These are phyloP conservation scores for Dryadula phaetusa DNA, from an alignment of 2,888 invertebrate species.

Conservation along the genomic window DNA sequence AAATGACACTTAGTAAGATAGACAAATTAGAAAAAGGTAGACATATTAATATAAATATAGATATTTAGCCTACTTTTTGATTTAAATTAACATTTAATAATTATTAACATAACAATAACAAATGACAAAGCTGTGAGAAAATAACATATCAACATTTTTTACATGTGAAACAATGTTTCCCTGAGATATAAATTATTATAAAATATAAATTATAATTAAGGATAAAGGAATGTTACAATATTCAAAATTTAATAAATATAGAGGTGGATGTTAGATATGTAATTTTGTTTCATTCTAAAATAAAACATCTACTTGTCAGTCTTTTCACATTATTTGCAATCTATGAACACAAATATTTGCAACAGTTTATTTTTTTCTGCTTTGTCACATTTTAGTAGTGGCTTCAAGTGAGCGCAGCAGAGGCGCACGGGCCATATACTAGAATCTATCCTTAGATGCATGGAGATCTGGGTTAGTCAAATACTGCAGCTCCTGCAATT, in stretches of 20 bases:
- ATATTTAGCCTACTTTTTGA: background rate
- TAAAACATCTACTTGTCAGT: constrained; percentile 52
- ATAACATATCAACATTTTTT: constrained; percentile 32
- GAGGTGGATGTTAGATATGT: constrained; percentile 45
- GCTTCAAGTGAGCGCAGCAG: constrained; percentile 80
- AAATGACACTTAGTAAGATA: background rate
- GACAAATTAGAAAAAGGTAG: background rate
- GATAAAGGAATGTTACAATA: constrained; percentile 44
- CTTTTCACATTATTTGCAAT: constrained; percentile 50
- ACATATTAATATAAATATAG: background rate
- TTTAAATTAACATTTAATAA: background rate
- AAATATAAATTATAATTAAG: constrained; percentile 35
- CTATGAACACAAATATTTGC: constrained; percentile 48
- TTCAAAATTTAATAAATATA: constrained; percentile 24
- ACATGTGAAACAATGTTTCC: constrained; percentile 28
- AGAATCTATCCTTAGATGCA: constrained; percentile 94
- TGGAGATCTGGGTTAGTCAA: constrained; percentile 90
- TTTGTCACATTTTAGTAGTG: constrained; percentile 80
- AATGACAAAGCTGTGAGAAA: constrained; percentile 11
- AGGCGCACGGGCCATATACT: constrained; percentile 87
- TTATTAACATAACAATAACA: constrained; percentile 21
- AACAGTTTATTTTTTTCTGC: constrained; percentile 49
- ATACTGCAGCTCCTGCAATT: constrained; percentile 94
- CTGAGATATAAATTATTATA: constrained; percentile 28
- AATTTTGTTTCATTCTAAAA: constrained; percentile 36